Evolutionary conservation across 2,888 invertebrate species (phyloP).

Genomic region (Serrognathus titanus): DNA sequence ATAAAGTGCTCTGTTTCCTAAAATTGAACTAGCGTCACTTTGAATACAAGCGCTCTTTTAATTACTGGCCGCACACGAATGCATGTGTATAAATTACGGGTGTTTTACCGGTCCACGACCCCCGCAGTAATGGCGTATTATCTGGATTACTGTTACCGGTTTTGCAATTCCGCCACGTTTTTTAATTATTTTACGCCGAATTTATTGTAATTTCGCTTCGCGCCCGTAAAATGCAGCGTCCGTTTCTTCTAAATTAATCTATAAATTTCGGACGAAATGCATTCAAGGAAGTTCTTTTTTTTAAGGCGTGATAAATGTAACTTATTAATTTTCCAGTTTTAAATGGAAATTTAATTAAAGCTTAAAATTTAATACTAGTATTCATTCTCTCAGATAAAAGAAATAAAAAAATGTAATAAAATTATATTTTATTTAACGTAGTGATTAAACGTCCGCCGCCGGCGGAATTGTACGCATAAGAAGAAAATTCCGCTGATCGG

Average conservation of each 20-base stretch:
- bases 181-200: conserved; percentile 1
- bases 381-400: no score
- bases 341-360: no score
- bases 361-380: no score
- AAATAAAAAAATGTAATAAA: no score
- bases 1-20: no score
- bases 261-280: neutral
- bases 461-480: no score
- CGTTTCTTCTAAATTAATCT: neutral
- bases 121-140: neutral
- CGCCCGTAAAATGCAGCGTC: neutral
- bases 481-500: no score
- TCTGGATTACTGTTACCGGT: neutral
- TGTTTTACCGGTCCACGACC: conserved; percentile 2
- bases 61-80: neutral
- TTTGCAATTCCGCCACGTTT: neutral
- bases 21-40: neutral
- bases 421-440: no score
- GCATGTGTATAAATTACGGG: neutral
- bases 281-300: no score
- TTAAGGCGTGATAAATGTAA: no score
- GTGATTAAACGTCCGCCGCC: no score
- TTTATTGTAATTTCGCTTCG: conserved; percentile 2
- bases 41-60: neutral
- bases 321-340: no score